These are phyloP conservation scores for Corapipo altera DNA, from an alignment of 2,113 vertebrate species.

Conservation along the genomic window DNA sequence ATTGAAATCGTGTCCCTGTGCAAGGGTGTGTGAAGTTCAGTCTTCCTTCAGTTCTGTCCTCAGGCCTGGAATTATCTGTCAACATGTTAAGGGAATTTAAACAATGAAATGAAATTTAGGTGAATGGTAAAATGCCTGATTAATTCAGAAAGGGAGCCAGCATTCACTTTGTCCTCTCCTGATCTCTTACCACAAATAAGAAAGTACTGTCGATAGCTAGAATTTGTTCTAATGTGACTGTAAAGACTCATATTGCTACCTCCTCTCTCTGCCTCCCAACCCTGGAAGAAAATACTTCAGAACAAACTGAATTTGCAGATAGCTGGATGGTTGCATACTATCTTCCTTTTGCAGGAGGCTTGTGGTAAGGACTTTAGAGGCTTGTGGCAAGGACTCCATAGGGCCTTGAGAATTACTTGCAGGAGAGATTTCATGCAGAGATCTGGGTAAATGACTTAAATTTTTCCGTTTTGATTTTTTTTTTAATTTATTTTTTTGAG, in stretches of 20 bases:
- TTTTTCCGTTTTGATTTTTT: not conserved
- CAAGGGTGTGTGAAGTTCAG: not conserved
- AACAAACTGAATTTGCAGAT: not conserved
- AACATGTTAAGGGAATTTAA: not conserved
- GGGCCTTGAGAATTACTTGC: not conserved
- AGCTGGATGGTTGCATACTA: not conserved
- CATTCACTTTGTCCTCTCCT: not conserved
- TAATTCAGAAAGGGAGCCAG: not conserved
- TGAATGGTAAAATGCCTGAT: not conserved
- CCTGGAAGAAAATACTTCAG: not conserved
- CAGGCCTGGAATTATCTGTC: not conserved
- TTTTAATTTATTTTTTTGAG: not conserved
- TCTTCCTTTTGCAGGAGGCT: not conserved
- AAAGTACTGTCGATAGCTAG: not conserved
- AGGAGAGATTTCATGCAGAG: not conserved
- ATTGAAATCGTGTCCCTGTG: not conserved
- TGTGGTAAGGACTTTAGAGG: not conserved
- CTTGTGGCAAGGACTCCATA: not conserved
- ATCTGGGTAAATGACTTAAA: not conserved
- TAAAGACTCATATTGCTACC: not conserved
- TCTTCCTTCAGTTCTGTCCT: not conserved
- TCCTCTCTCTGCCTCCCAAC: not conserved
- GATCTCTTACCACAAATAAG: not conserved
- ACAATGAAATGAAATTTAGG: not conserved
- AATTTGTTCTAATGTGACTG: not conserved